Conservation (phyloP, 2,113 vertebrate species). For the Lepus timidus region DNA sequence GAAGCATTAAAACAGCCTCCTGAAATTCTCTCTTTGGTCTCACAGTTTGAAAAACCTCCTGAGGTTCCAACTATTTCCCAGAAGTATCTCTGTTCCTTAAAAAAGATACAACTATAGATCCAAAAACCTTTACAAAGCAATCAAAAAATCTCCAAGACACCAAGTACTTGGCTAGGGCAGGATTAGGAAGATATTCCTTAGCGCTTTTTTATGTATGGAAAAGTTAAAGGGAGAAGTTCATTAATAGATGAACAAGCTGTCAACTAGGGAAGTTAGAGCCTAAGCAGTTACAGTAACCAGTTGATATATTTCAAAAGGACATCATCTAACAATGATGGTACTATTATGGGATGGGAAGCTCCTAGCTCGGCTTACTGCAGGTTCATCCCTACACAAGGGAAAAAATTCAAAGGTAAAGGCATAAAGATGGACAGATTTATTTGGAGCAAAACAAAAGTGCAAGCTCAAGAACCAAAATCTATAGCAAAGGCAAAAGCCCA, state of each 20-base stretch:
- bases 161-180: background rate
- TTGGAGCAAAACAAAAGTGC: no score
- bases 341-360: no score
- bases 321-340: background rate
- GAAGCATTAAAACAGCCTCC: background rate
- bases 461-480: no score
- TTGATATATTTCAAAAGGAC: background rate
- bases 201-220: background rate
- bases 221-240: background rate
- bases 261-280: background rate
- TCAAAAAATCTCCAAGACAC: background rate
- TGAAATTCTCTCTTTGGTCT: constrained; percentile 4
- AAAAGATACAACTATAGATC: background rate
- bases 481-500: no score
- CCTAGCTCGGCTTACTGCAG: no score
- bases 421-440: no score
- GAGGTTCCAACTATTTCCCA: background rate
- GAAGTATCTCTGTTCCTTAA: background rate
- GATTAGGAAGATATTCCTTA: no score
- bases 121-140: background rate
- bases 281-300: background rate
- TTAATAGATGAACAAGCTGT: background rate
- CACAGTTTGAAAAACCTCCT: background rate
- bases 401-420: no score
- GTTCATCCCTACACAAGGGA: no score